phyloP scores from a whole-genome alignment of 2,888 invertebrate genomes.

The Scelioninae gen. 1 region DNA sequence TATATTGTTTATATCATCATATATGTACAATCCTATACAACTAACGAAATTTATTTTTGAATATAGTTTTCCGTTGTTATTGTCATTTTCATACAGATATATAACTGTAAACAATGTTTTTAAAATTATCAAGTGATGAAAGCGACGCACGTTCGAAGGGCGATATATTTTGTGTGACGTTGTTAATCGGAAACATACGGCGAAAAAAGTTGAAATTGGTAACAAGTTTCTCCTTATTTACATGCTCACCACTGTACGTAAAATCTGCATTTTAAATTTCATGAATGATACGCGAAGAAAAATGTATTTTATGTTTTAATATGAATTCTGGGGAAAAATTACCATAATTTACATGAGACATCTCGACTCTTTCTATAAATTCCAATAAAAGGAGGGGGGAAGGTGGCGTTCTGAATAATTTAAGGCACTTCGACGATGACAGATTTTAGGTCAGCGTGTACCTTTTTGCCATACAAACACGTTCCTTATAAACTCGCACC shows the following conservation, averaged over 20 bases:
- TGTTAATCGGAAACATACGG: slow-evolving; percentile 45
- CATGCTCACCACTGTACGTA: slow-evolving; percentile 47
- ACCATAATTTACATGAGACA: slow-evolving; percentile 60
- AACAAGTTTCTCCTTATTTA: slow-evolving; percentile 66
- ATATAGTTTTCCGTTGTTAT: too few species aligned
- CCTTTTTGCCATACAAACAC: slow-evolving; percentile 23
- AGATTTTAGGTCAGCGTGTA: slow-evolving; percentile 40
- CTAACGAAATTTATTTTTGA: too few species aligned
- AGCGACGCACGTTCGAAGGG: not conserved
- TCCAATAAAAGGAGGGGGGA: slow-evolving; percentile 48
- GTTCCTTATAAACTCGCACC: slow-evolving; percentile 1
- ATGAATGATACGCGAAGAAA: slow-evolving; percentile 59
- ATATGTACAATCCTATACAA: too few species aligned
- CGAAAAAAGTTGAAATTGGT: slow-evolving; percentile 57
- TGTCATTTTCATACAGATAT: not conserved
- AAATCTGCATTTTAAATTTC: slow-evolving; percentile 66
- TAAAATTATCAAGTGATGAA: slow-evolving; percentile 32
- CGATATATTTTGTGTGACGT: slow-evolving; percentile 17
- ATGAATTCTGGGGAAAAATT: slow-evolving; percentile 54
- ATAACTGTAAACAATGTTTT: not conserved
- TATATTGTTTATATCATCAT: too few species aligned
- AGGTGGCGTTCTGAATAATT: slow-evolving; percentile 52
- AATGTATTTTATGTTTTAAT: slow-evolving; percentile 62
- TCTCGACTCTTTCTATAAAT: slow-evolving; percentile 53
- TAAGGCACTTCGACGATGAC: slow-evolving; percentile 39